phyloP scores from a whole-genome alignment of 1,140 invertebrate genomes.

The Acromyrmex echinatior region DNA sequence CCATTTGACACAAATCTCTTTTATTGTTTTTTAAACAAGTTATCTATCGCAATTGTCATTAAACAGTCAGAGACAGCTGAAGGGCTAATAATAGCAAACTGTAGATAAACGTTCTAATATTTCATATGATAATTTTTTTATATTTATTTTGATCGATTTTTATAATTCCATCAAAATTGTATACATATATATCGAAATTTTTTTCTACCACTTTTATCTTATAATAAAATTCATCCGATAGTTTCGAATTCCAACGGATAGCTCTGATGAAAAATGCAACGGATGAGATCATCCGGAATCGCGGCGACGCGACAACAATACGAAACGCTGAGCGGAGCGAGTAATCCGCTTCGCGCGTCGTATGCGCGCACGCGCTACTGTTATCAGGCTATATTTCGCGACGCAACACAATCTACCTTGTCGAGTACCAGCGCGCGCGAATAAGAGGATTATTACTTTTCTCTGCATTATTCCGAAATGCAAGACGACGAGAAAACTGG shows the following conservation, averaged over 20 bases:
- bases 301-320: slow-evolving; percentile 2
- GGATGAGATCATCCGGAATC: slow-evolving; percentile 31
- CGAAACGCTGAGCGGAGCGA: background rate
- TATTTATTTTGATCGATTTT: background rate
- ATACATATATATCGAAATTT: slow-evolving; percentile 17
- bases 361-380: slow-evolving; percentile 6
- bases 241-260: background rate
- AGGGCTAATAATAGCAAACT: background rate
- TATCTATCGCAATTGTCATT: background rate
- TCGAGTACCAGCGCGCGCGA: background rate
- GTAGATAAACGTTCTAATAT: background rate
- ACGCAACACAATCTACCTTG: slow-evolving; percentile 31
- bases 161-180: background rate
- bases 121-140: background rate
- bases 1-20: background rate
- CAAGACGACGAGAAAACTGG: slow-evolving; percentile 29
- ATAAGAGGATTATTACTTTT: slow-evolving; percentile 57
- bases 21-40: background rate
- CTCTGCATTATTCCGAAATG: slow-evolving; percentile 37
- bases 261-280: slow-evolving; percentile 40
- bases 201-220: background rate
- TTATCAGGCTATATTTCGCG: slow-evolving; percentile 38
- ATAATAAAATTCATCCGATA: background rate
- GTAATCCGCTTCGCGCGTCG: slow-evolving; percentile 32
- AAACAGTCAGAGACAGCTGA: background rate